Base-by-base conservation (phyloP, 2,113 vertebrate genomes). In the Charina bottae region DNA sequence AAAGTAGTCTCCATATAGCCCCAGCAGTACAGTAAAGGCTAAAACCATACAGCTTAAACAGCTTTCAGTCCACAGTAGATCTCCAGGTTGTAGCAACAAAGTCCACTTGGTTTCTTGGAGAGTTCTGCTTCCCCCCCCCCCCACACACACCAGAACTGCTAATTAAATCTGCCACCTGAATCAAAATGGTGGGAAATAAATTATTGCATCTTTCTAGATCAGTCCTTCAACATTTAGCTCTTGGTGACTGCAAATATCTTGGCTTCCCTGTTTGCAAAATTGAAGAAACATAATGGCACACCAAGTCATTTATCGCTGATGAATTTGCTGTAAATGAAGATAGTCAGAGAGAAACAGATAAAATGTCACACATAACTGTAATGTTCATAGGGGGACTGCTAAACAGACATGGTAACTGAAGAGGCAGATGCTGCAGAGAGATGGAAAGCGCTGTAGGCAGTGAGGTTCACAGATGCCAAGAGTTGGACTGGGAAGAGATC, bases 401-500 rank as follows among this genome's bases (percentile, higher is more conserved):
- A 54, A 91, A 84, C 46, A 92, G 91, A 85, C 68, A 92, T 56
- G 58, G 59, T 85, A 28, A n/a, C 56, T 84, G 83, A 60, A 56
- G 54, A 85, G 88, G n/a, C 83, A 92, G 88, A 92, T 92, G 88
- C 92, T 89, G 24, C 28, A 68, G 59, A 86, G 83, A 62, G 24
- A 89, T 85, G 2, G 33, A 85, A 55, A 89, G 3, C 33, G 19
- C 88, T 72, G 87, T 28, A 42, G 56, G 17, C 64, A 23, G 19
- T 87, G 56, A 58, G 59, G 83, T 56, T 89, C 59, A 89, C 78
- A 90, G 83, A 85, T 86, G 60, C 56, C 21, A 83, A 89, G 60
- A 92, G 87, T 53, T 92, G 68, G 46, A 72, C 90, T 87, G 90
- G 85, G 53, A 23, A 84, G 58, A 89, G 91, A 54, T 84, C 55